Conservation (phyloP, 2,888 invertebrate genomes). For the Coenonympha glycerion region DNA sequence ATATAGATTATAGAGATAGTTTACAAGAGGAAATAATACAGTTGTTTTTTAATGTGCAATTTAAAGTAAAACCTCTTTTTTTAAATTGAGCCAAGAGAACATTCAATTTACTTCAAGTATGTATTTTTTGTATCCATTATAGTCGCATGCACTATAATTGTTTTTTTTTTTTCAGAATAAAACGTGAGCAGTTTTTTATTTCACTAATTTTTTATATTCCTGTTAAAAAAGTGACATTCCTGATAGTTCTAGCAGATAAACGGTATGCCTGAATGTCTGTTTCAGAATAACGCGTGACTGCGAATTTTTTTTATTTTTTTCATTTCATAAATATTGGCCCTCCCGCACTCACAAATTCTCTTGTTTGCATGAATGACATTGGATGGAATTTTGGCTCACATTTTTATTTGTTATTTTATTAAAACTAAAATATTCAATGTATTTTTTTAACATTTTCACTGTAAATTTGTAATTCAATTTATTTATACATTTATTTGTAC, state of each 20-base stretch:
- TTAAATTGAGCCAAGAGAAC: conserved; percentile 1
- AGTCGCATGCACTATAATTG: too few relatives aligned
- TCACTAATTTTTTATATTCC: too few relatives aligned
- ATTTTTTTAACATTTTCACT: conserved; percentile 7
- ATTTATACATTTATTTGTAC: not conserved
- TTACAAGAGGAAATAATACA: conserved; percentile 16
- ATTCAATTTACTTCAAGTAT: not conserved
- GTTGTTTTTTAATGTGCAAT: conserved; percentile 22
- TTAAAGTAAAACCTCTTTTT: conserved; percentile 5
- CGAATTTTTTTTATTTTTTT: too few relatives aligned
- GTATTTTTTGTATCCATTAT: too few relatives aligned
- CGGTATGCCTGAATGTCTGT: too few relatives aligned
- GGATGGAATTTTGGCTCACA: conserved; percentile 5
- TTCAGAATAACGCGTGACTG: too few relatives aligned
- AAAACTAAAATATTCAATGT: not conserved
- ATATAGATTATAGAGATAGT: conserved; percentile 27
- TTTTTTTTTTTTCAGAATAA: too few relatives aligned
- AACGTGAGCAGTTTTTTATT: too few relatives aligned
- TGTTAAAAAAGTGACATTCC: too few relatives aligned
- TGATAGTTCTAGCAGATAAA: too few relatives aligned
- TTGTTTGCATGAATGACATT: not conserved
- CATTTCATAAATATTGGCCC: too few relatives aligned
- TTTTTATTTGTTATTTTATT: not conserved
- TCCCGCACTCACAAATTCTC: too few relatives aligned
- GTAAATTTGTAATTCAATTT: conserved; percentile 6